Evolutionary conservation across 2,113 vertebrate species (phyloP), one percentile per base, ranked within the genome.

Genomic region (Poicephalus meyeri): DNA sequence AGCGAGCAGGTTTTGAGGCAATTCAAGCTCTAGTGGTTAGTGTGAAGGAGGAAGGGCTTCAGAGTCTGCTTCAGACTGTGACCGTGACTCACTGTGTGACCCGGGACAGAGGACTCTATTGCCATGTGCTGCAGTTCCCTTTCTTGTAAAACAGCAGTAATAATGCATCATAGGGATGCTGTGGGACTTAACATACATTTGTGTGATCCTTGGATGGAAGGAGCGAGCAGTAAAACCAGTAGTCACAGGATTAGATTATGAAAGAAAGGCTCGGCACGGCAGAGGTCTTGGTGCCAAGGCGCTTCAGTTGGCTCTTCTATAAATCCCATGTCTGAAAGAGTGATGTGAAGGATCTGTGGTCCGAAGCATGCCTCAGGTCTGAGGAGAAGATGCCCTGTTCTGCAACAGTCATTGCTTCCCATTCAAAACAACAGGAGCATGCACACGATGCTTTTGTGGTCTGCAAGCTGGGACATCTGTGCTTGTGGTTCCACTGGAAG

Each of bases 321-420:
- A 71, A 91, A 88, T 74, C n/a, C 47, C 56, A 33, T 3, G 1
- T 49, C 73, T 79, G 91, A 79, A 76, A 77, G 93, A 86, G 66
- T 11, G 88, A 74, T 72, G 80, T 56, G 74, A 41, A 94, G 64
- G 69, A 93, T 71, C 86, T 87, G 86, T 49, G 63, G 58, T 77
- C 42, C 2, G 5, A 87, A 87, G 70, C 23, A 65, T 26, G 69
- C 68, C 65, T 60, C 93, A 86, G 72, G 55, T 80, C 52, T 76
- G 77, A 88, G 92, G 90, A 95, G 92, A 92, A 91, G 80, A 86
- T 1, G 0, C 37, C 70, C 65, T 72, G 44, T 87, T 69, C 89
- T 91, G 83, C 90, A 95, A 58, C 80, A 91, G 37, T 77, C 84
- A 80, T 94, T 93, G 93, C 86, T 91, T 93, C 83, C 85, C 58